Base-by-base conservation (phyloP, 2,113 vertebrate species). In the Oenanthe oenanthe region DNA sequence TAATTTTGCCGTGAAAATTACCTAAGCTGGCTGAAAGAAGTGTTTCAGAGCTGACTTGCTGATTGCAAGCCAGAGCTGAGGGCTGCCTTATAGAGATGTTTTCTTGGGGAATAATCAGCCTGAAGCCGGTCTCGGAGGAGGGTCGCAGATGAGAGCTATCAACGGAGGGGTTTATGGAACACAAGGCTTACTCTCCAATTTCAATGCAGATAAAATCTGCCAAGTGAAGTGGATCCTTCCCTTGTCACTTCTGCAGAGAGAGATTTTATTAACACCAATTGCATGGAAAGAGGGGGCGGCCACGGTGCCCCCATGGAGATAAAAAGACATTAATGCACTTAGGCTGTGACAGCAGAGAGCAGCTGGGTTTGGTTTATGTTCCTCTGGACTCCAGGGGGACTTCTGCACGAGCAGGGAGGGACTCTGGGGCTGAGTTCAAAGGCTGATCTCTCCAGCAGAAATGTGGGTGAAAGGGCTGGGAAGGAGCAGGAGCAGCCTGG, bases 311-410 rank as follows among this genome's bases (percentile, higher is more conserved):
- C 74, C 38, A 4, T 0, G 50, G 43, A 95, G 88, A 95, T 93
- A 89, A 96, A 93, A 95, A 75, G 94, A 40, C 85, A 82, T 83
- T 95, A 92, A 96, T 91, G 93, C 85, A 93, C 85, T 96, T 94
- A 90, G 82, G 67, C 91, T 74, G 89, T 92, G 93, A 93, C 93
- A 96, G 89, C 84, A 36, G 67, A 87, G 67, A 85, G 80, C 65
- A 73, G 89, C 84, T 96, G 82, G 19, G 28, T 67, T 93, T 81
- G 43, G 63, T 96, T 89, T 88, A 90, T 92, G 91, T 73, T 93
- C 76, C 75, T 91, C 82, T n/a, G 51, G 66, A 61, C 75, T 90
- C 89, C 62, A 7, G 62, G 50, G 75, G 76, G 48, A 94, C 28
- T 53, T 68, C 32, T 56, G 58, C 16, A 3, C 1, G 22, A 84